Evolutionary conservation across 2,113 vertebrate species (phyloP), one percentile per base, ranked within the genome.

Genomic region (Anolis sagrei): DNA sequence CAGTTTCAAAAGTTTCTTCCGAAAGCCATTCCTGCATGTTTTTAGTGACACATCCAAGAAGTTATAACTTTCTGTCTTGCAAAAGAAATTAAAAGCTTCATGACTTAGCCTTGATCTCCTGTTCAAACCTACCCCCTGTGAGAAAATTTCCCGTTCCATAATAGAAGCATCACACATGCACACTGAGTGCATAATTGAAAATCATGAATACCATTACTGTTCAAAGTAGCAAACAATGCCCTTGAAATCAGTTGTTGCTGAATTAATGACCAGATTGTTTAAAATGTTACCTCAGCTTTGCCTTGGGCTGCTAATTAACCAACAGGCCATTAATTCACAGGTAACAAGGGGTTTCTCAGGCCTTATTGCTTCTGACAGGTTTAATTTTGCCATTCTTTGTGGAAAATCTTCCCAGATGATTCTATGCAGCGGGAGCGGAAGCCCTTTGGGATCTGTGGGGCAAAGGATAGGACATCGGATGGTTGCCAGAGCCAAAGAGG

Each of bases 251-350:
- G 76, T 82, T 92, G 87, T 68, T 89, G 84, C 83, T 92, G 90
- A 95, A 93, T 92, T 94, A 94, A 93, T 90, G 92, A 89, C 84
- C 90, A 93, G 82, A 92, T 86, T 92, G 89, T 92, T 88, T 89
- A 79, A 66, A 89, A 84, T 89, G 72, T 79, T 93, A 92, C 64
- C 81, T 89, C 87, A 91, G 86, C 82, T 90, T 94, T 79, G 92
- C 90, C 91, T 91, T 70, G 89, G 94, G 94, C 91, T 90, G 82
- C 90, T 94, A 93, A 92, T 94, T 93, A 95, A 91, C 87, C 94
- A 95, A 93, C 87, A 94, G 93, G 92, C 92, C 93, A 95, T 93
- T 94, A 94, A 95, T 91, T 93, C 54, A 51, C 87, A 91, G 79
- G 91, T 90, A 93, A 92, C 88, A 92, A 94, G 93, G 92, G 90